Evolutionary conservation across 1,140 invertebrate genomes (phyloP).

Genomic region (Thalassaphorura encarpata): DNA sequence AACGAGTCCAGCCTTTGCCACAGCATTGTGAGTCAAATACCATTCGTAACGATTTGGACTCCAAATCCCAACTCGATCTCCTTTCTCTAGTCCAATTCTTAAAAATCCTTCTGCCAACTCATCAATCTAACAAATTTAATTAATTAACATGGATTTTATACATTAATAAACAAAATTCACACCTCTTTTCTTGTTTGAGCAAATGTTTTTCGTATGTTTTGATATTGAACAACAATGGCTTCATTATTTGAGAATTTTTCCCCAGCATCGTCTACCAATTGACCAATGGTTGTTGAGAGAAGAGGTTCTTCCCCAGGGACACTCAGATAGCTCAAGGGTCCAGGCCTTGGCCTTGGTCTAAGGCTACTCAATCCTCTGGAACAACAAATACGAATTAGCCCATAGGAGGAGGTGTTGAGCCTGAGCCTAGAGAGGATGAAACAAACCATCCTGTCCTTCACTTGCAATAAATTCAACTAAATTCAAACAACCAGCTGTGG

Average conservation of each 20-base stretch:
- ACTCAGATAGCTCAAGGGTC: constrained; percentile 35
- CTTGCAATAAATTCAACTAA: no score
- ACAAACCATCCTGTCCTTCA: no score
- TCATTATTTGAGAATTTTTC: constrained; percentile 46
- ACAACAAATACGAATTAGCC: no score
- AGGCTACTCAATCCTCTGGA: no score
- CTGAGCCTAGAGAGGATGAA: no score
- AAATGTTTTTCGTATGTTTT: constrained; percentile 53
- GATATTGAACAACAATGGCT: constrained; percentile 47
- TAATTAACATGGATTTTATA: no score
- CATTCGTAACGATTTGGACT: constrained; percentile 75
- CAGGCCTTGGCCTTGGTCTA: neutral
- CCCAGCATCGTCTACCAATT: constrained; percentile 47
- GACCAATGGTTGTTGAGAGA: constrained; percentile 49
- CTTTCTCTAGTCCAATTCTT: constrained; percentile 60
- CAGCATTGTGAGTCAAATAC: constrained; percentile 64
- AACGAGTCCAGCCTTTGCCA: constrained; percentile 68
- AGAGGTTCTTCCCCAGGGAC: constrained; percentile 48
- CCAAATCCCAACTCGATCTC: constrained; percentile 80
- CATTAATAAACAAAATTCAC: constrained; percentile 1
- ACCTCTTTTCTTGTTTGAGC: constrained; percentile 51
- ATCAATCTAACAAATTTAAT: no score
- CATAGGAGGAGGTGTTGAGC: no score
- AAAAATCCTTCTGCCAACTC: constrained; percentile 67
- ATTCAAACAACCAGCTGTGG: no score